Conservation (phyloP, 1,140 invertebrate genomes). For the Drosophila asahinai region DNA sequence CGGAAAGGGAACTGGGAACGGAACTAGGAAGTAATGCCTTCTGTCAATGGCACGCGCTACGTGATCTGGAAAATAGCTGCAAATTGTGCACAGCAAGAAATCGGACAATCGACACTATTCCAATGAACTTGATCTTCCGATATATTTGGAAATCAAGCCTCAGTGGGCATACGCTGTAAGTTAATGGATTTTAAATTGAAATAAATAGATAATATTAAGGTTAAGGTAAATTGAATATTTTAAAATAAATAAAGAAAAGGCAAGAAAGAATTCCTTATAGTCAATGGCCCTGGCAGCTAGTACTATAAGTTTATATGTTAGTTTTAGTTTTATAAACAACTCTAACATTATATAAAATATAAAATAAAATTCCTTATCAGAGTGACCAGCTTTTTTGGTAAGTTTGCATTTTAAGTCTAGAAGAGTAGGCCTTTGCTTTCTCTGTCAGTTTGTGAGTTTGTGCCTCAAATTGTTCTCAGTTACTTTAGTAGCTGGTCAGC, state of each 20-base stretch:
- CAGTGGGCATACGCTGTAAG: no score
- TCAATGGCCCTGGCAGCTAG: no score
- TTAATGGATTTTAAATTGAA: background rate
- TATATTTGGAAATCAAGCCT: background rate
- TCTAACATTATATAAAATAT: no score
- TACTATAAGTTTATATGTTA: no score
- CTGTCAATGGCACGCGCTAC: conserved; percentile 52
- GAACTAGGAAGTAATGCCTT: conserved; percentile 50
- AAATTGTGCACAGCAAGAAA: conserved; percentile 11
- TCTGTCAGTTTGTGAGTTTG: background rate
- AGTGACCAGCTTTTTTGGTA: no score
- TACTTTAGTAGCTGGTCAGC: background rate
- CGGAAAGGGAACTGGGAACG: conserved; percentile 29
- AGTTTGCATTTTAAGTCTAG: no score
- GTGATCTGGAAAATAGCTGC: conserved; percentile 26
- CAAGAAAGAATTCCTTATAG: no score
- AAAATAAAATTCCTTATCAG: no score
- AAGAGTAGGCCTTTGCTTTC: background rate
- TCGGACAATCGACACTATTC: background rate
- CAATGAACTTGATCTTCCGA: background rate
- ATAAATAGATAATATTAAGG: background rate
- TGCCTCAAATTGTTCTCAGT: background rate
- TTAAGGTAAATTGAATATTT: no score
- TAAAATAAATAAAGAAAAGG: no score
- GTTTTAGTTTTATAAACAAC: no score